phyloP scores from a whole-genome alignment of 2,113 vertebrate genomes.

The human region DNA sequence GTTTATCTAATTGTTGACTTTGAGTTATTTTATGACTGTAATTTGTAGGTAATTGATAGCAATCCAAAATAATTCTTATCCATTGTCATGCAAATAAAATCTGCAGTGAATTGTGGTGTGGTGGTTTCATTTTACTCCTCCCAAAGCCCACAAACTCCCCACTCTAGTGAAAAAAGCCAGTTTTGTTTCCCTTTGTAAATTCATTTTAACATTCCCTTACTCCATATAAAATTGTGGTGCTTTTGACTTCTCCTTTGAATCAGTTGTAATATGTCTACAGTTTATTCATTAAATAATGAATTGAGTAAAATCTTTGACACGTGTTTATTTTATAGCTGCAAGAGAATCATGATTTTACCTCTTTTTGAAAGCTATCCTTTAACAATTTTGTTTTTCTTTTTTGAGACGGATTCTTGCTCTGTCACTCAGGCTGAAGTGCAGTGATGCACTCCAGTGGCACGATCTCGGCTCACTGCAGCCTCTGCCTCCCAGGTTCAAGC shows the following conservation, averaged over 20 bases:
- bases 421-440: no score
- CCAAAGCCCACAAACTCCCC: not conserved
- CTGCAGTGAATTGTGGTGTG: not conserved
- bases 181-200: not conserved
- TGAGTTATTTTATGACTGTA: not conserved
- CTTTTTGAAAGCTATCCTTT: conserved; percentile 20
- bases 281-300: not conserved
- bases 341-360: conserved; percentile 13
- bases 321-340: not conserved
- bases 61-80: not conserved
- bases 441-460: no score
- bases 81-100: not conserved
- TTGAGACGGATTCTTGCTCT: no score
- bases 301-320: conserved; percentile 25
- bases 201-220: not conserved
- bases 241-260: conserved; percentile 3
- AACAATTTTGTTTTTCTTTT: no score
- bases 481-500: no score
- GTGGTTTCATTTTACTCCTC: not conserved
- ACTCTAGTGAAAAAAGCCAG: not conserved
- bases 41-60: conserved; percentile 12
- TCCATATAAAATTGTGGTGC: not conserved
- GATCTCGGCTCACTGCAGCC: no score
- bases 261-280: not conserved
- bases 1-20: not conserved